phyloP scores from a whole-genome alignment of 2,888 invertebrate genomes.

The Athalia circularis region DNA sequence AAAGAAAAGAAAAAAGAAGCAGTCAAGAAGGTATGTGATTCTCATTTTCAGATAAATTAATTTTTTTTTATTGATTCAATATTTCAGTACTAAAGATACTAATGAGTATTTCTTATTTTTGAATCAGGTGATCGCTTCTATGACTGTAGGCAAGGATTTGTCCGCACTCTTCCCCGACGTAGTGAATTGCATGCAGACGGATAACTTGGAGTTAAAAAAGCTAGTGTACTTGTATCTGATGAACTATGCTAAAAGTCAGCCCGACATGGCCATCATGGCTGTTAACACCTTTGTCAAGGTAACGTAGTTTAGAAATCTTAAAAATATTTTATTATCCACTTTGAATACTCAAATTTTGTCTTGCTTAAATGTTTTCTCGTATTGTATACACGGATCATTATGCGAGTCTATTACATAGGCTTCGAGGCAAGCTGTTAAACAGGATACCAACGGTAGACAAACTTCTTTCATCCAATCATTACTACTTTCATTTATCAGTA shows the following conservation, averaged over 20 bases:
- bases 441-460: slow-evolving; percentile 40
- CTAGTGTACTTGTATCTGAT: slow-evolving; percentile 98
- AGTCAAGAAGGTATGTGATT: slow-evolving; percentile 91
- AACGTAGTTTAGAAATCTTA: slow-evolving; percentile 66
- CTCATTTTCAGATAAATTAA: slow-evolving; percentile 1
- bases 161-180: slow-evolving; percentile 99
- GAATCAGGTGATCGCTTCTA: slow-evolving; percentile 95
- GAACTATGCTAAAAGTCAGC: slow-evolving; percentile 99
- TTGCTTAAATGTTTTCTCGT: slow-evolving; percentile 56
- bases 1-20: slow-evolving; percentile 99
- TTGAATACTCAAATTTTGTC: slow-evolving; percentile 48
- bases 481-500: slow-evolving; percentile 19
- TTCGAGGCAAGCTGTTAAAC: slow-evolving; percentile 66
- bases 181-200: slow-evolving; percentile 99
- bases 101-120: slow-evolving; percentile 39
- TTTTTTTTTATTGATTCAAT: background rate
- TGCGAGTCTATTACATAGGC: slow-evolving; percentile 64
- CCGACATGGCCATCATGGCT: slow-evolving; percentile 99
- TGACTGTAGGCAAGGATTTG: slow-evolving; percentile 99
- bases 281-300: slow-evolving; percentile 99
- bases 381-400: slow-evolving; percentile 62
- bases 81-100: background rate
- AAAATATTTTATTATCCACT: slow-evolving; percentile 54
- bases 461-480: slow-evolving; percentile 14
- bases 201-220: slow-evolving; percentile 98